Percentiles rank a stretch among this genome's conserved stretches.
Conservation (phyloP, 2,113 vertebrate species). For the Promerops cafer region DNA sequence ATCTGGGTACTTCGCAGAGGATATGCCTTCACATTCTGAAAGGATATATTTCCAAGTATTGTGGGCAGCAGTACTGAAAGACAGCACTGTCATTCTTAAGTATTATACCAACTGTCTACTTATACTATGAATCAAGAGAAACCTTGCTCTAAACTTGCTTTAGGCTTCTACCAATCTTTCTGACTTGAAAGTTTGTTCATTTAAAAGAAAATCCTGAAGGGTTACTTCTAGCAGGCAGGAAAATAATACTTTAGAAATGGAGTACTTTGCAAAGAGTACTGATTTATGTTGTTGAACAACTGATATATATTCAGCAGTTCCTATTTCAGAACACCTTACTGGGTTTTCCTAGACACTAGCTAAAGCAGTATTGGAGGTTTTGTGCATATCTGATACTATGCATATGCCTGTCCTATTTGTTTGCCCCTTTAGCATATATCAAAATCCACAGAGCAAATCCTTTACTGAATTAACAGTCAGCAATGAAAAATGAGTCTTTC, state of each 20-base stretch:
- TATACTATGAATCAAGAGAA: slow-evolving; percentile 6
- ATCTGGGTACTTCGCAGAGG: slow-evolving; percentile 65
- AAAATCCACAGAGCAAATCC: background rate
- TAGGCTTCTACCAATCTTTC: background rate
- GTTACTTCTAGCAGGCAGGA: background rate
- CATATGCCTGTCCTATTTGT: background rate
- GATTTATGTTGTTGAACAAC: background rate
- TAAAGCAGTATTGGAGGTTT: background rate
- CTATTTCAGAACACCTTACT: background rate
- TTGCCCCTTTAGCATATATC: background rate
- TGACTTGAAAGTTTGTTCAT: background rate
- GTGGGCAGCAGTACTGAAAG: slow-evolving; percentile 52
- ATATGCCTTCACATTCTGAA: slow-evolving; percentile 54
- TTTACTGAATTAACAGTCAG: background rate
- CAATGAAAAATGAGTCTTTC: background rate
- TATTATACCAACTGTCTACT: background rate
- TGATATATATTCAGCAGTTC: background rate
- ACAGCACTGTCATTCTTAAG: slow-evolving; percentile 61
- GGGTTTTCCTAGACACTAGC: background rate
- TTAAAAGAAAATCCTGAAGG: background rate
- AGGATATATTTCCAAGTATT: slow-evolving; percentile 58
- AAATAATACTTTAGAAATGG: background rate
- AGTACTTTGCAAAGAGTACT: background rate
- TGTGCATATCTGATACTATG: background rate
- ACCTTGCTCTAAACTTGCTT: background rate